Evolutionary conservation across 2,888 invertebrate genomes (phyloP), one percentile per base, ranked within the genome.

Genomic region (Leptopilina myrica): DNA sequence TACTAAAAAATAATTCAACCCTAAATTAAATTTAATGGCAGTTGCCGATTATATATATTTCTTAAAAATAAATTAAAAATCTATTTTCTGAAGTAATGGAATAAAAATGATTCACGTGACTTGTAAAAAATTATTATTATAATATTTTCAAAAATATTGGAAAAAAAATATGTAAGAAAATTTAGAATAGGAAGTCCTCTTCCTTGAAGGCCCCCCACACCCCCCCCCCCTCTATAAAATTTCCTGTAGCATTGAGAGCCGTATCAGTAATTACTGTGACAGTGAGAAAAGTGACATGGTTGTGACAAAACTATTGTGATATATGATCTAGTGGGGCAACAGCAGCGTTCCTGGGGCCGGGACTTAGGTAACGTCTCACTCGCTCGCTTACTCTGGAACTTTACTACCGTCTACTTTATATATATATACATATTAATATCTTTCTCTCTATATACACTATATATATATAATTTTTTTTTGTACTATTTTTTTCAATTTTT

Each of bases 281-380:
- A 69, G 81, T 87, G 83, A 78, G 76, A 85, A 84, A 87, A 88
- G 81, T 88, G 86, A 89, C 88, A 90, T 89, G 87, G 88, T 89
- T 91, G 88, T 91, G 90, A 91, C 90, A 87, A 90, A 87, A 89
- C 87, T 90, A 86, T 91, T 91, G 87, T 91, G 89, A 90, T 91
- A 91, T 90, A 90, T 91, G 90, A 91, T 93, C 92, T 93, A 93
- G 93, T 93, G 93, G 93, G 93, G 92, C 93, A 93, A 91, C 93
- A 93, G 92, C 93, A 93, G 90, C 93, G 93, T 92, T 93, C 93
- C 92, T 93, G 93, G 93, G 93, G 93, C 92, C 93, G 93, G 90
- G 93, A 93, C 92, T 92, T 93, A 93, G 93, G 93, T 93, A 93
- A 93, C 92, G 89, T 92, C 90, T 89, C 88, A 86, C 89, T 91